Evolutionary conservation across 2,888 invertebrate species (phyloP), one percentile per base, ranked within the genome.

Genomic region (Kryphioiulus occultus): DNA sequence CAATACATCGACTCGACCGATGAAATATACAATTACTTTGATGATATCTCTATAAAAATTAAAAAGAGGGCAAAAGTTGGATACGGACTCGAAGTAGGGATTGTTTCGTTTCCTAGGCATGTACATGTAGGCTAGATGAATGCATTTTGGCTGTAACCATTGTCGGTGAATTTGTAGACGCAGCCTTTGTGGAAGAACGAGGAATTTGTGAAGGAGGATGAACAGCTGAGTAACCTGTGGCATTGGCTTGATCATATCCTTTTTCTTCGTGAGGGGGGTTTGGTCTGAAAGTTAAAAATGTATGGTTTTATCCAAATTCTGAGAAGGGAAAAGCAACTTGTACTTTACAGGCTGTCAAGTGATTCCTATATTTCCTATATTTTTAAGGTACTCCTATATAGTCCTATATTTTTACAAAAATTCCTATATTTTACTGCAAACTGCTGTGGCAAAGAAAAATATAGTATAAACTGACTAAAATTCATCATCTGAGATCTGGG

Each of bases 161-260:
- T 47, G 15, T 86, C 30, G 22, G 1, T 86, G 35, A 35, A 53
- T 87, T 90, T 89, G 19, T 89, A 91, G 91, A 89, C 88, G 53
- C 89, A 91, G 17, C 89, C 90, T 53, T 88, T 91, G 26, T 89
- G 89, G 88, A 88, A 90, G 91, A 97, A 97, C 92, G 96, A 95
- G 0, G 95, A 96, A 90, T 95, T 96, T 0, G 90, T 91, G 19
- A 89, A 89, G 53, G 92, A 92, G 86, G 96, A 96, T 90, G 94
- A 95, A 59, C 93, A 95, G 39, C 92, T 98, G 59, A 94, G 95
- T 90, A 95, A 95, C 89, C 93, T 98, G 22, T 98, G 98, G 98
- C 94, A 95, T 89, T 97, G 96, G 95, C 92, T 97, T 88, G 94
- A 95, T 88, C 90, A 91, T 92, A 92, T 92, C 92, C 91, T 91